Evolutionary conservation across 2,113 vertebrate species (phyloP).

Genomic region (Apaloderma vittatum): DNA sequence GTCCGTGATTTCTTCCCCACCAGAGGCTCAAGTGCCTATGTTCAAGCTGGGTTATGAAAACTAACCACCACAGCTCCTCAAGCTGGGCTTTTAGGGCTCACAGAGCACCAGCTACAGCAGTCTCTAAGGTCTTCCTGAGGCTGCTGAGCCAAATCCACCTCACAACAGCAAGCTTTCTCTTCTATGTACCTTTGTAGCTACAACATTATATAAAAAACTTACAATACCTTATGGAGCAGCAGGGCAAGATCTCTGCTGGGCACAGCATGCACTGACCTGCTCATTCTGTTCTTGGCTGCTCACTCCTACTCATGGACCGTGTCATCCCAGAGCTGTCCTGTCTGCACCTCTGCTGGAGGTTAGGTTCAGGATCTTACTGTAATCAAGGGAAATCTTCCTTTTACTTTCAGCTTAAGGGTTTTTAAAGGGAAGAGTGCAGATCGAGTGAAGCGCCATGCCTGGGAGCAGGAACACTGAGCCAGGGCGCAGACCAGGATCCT

Average conservation of each 20-base stretch:
- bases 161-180: background rate
- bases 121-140: background rate
- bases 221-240: background rate
- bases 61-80: background rate
- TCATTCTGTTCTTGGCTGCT: fast-evolving
- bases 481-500: background rate
- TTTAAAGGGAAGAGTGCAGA: background rate
- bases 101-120: fast-evolving
- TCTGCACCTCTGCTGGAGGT: fast-evolving
- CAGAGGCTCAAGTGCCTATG: background rate
- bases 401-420: background rate
- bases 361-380: background rate
- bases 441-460: background rate
- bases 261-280: fast-evolving
- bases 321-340: fast-evolving
- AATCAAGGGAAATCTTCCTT: background rate
- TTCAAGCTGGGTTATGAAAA: background rate
- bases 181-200: background rate
- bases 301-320: fast-evolving
- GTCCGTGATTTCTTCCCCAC: background rate
- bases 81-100: background rate
- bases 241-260: background rate
- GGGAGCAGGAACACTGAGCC: fast-evolving
- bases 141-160: background rate
- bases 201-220: background rate